Evolutionary conservation across 2,113 vertebrate genomes (phyloP), one percentile per base, ranked within the genome.

Genomic region (Notothenia rossii): DNA sequence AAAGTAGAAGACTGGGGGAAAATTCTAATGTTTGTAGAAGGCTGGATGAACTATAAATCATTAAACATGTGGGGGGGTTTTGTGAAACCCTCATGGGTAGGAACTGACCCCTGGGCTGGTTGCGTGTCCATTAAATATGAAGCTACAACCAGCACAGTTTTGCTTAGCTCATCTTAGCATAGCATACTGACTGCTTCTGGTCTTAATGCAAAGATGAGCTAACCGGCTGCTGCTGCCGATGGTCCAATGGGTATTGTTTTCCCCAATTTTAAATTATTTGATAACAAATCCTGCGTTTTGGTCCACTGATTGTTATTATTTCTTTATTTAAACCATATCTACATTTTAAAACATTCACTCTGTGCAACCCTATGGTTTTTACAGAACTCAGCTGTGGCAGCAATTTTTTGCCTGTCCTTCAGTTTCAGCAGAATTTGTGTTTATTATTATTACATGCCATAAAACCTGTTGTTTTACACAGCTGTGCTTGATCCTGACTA

Each of bases 391-490:
- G 50, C 63, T 22, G 60, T 33, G 36, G 67, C 80, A 49, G 36
- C 12, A 14, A 20, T 62, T 60, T 40, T 40, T 53, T 54, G 22
- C n/a, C 75, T 62, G 36, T 61, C 54, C 59, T 67, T 58, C 22
- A 54, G 48, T 66, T 64, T 64, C 54, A 46, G 61, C 71, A 56
- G 45, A 68, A 73, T 72, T 75, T 13, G 50, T 63, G 62, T 79
- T 82, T 56, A 86, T 64, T 75, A 45, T 62, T 75, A 77, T 40
- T 60, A 75, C 61, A 36, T 56, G 68, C 63, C 71, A 15, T 51
- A 36, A 84, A 82, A 83, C 69, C 76, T 83, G 85, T 88, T 89
- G 78, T 82, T 87, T 86, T 58, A 82, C 79, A 75, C 84, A 88
- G 73, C 79, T 88, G 80, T 63, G 72, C 75, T 62, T 78, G 83